phyloP scores from a whole-genome alignment of 2,113 vertebrate genomes.

The Hyla sarda region DNA sequence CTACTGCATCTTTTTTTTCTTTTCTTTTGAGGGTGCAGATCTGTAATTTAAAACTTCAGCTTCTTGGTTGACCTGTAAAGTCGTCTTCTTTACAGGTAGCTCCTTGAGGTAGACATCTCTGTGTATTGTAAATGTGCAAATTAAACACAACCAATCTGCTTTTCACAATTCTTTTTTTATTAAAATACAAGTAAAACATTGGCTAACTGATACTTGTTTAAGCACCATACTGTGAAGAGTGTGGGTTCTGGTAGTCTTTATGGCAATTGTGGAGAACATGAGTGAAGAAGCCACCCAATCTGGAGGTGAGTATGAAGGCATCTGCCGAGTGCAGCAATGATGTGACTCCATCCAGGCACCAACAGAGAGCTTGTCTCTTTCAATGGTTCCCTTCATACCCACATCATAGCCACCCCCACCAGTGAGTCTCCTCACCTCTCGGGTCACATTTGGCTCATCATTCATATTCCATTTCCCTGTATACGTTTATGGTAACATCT shows the following conservation, averaged over 20 bases:
- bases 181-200: conserved; percentile 52
- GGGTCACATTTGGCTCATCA: not conserved
- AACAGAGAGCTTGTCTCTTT: conserved; percentile 78
- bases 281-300: not conserved
- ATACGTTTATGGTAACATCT: not conserved
- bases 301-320: not conserved
- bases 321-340: conserved; percentile 61
- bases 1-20: too few species aligned
- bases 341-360: conserved; percentile 76
- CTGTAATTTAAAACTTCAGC: too few species aligned
- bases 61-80: too few species aligned
- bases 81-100: too few species aligned
- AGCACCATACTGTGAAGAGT: conserved; percentile 27
- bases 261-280: conserved; percentile 5
- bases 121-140: not conserved
- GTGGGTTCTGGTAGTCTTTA: not conserved
- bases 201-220: conserved; percentile 30
- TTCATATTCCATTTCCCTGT: not conserved
- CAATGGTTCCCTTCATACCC: conserved; percentile 76
- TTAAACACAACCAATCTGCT: not conserved
- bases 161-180: not conserved
- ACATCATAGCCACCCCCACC: conserved; percentile 66
- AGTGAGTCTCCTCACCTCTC: not conserved
- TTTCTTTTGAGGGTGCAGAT: too few species aligned
- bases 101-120: too few species aligned